Percentiles rank a stretch among this genome's conserved stretches.
Conservation (phyloP, 2,797 vertebrate species). For the Stomatorhinus walkeri region DNA sequence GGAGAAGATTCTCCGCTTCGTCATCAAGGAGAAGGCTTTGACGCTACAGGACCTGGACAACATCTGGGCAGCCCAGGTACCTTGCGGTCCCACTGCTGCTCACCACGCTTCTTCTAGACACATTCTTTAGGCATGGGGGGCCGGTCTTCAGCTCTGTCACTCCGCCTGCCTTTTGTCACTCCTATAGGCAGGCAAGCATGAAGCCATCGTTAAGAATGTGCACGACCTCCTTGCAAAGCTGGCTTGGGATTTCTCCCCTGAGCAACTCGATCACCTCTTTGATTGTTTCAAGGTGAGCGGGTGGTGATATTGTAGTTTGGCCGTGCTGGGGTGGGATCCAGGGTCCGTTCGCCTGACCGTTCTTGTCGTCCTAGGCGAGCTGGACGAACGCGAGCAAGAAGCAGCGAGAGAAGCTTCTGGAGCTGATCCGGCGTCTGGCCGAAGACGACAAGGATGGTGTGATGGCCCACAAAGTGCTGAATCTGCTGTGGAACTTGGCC, state of each 20-base stretch:
- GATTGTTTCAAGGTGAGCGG: conserved; percentile 93
- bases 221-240: conserved; percentile 96
- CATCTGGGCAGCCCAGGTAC: conserved; percentile 99
- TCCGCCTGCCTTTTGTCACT: conserved; percentile 18
- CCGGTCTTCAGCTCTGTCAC: background rate
- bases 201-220: conserved; percentile 99
- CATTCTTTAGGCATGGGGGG: background rate
- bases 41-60: conserved; percentile 98
- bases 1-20: conserved; percentile 97
- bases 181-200: conserved; percentile 89
- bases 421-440: conserved; percentile 90
- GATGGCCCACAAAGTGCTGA: conserved; percentile 98
- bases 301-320: background rate
- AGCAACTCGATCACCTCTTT: conserved; percentile 97
- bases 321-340: background rate
- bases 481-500: conserved; percentile 95
- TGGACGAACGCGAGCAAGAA: conserved; percentile 99
- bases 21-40: conserved; percentile 98
- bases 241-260: conserved; percentile 98
- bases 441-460: conserved; percentile 99
- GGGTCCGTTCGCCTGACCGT: too few relatives aligned
- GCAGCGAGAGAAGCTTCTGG: conserved; percentile 92
- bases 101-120: background rate
- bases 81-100: background rate
- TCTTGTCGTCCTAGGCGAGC: conserved; percentile 70